Conservation (phyloP, 2,888 invertebrate genomes). For the Yponomeuta cagnagella region DNA sequence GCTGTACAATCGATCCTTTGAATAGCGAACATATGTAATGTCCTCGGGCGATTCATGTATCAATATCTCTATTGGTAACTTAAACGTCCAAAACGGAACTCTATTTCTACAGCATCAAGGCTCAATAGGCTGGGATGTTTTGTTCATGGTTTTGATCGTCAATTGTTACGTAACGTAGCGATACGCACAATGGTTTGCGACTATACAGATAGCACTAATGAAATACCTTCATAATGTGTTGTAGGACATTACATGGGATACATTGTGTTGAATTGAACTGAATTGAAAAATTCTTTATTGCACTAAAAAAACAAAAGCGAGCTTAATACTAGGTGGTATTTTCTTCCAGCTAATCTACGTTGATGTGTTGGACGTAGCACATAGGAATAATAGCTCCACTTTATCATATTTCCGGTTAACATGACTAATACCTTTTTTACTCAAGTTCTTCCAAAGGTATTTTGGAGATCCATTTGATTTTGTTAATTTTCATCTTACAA, state of each 20-base stretch:
- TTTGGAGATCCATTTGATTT: too few relatives aligned
- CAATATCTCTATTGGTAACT: background rate
- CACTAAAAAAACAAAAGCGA: too few relatives aligned
- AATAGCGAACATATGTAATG: background rate
- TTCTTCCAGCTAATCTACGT: too few relatives aligned
- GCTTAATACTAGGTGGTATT: too few relatives aligned
- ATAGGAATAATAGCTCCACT: too few relatives aligned
- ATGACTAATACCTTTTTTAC: too few relatives aligned
- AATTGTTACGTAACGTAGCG: background rate
- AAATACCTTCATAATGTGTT: background rate
- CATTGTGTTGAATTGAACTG: background rate
- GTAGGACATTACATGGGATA: background rate
- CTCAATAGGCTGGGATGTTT: background rate
- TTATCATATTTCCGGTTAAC: too few relatives aligned
- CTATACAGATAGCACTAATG: background rate
- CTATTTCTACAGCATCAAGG: background rate
- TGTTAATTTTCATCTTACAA: too few relatives aligned
- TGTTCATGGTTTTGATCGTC: background rate
- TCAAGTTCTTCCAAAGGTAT: too few relatives aligned
- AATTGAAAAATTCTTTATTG: too few relatives aligned
- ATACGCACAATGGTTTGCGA: background rate
- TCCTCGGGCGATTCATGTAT: background rate
- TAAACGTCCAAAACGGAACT: background rate
- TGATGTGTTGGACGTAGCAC: background rate
- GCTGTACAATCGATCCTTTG: background rate